Conservation (phyloP, 2,888 invertebrate species). For the Trissolcus japonicus region DNA sequence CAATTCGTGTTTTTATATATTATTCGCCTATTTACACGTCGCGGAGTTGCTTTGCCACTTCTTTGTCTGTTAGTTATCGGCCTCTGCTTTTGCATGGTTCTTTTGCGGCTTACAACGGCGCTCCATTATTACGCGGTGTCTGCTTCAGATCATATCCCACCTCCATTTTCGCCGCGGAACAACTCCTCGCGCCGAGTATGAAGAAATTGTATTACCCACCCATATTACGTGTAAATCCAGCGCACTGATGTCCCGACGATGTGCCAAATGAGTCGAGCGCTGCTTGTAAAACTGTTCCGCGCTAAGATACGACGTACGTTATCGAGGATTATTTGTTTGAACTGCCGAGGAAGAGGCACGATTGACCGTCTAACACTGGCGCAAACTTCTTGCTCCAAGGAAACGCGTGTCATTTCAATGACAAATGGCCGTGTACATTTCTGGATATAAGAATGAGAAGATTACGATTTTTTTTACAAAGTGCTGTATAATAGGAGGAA, state of each 20-base stretch:
- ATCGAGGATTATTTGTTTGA: constrained; percentile 26
- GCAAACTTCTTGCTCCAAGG: constrained; percentile 8
- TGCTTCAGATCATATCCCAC: constrained; percentile 9
- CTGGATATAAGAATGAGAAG: constrained; percentile 42
- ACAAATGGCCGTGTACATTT: constrained; percentile 31
- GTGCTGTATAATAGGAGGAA: constrained; percentile 27
- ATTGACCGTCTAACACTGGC: constrained; percentile 24
- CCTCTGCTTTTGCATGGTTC: constrained; percentile 10
- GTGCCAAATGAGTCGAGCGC: constrained; percentile 21
- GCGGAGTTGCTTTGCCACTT: constrained; percentile 12
- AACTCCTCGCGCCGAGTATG: constrained; percentile 22
- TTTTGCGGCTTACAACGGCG: constrained; percentile 7
- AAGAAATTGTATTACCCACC: constrained; percentile 42
- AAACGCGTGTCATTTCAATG: constrained; percentile 25
- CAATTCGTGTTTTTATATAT: constrained; percentile 42
- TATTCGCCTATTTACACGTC: constrained; percentile 10
- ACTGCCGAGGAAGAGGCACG: constrained; percentile 9
- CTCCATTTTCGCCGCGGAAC: constrained; percentile 34
- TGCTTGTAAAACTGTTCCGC: neutral
- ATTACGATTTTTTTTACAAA: constrained; percentile 47
- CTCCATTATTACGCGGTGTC: constrained; percentile 20
- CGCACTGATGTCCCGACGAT: neutral
- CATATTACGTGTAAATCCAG: constrained; percentile 13
- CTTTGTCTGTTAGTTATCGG: constrained; percentile 22
- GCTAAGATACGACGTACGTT: neutral